Conservation (phyloP, 2,888 invertebrate species). For the Agrotis exclamationis region DNA sequence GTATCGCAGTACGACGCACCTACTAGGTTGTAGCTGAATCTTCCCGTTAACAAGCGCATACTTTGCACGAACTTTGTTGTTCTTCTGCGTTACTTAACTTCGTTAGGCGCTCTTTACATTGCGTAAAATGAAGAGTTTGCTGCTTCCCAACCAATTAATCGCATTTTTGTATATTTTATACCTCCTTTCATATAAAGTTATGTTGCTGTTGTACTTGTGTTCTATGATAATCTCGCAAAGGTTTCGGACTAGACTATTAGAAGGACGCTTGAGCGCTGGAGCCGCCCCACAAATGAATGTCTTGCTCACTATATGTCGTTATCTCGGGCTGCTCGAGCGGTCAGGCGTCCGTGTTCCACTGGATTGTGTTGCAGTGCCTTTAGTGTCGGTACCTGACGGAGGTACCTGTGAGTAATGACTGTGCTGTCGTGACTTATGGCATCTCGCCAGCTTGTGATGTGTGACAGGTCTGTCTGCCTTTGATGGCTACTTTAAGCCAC, state of each 20-base stretch:
- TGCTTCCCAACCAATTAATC: neutral
- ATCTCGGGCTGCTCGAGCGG: slow-evolving; percentile 13
- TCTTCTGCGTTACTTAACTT: slow-evolving; percentile 12
- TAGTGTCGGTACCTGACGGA: slow-evolving; percentile 7
- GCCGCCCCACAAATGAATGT: slow-evolving; percentile 26
- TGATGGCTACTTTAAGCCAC: neutral
- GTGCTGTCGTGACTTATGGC: neutral
- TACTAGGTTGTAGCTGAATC: too few species aligned
- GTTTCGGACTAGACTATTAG: slow-evolving; percentile 12
- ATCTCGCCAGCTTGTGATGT: neutral
- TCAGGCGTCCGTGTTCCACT: slow-evolving; percentile 11
- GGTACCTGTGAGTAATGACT: neutral
- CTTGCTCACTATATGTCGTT: slow-evolving; percentile 58
- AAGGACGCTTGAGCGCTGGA: slow-evolving; percentile 13
- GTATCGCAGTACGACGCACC: neutral
- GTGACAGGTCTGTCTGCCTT: neutral
- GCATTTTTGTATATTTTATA: neutral
- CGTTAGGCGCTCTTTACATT: slow-evolving; percentile 14
- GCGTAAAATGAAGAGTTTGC: neutral
- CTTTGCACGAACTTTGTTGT: slow-evolving; percentile 10
- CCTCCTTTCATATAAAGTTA: neutral
- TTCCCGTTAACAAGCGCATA: slow-evolving; percentile 24
- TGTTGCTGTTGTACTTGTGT: slow-evolving; percentile 4
- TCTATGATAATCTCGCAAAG: slow-evolving; percentile 2
- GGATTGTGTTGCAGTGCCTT: slow-evolving; percentile 58